Evolutionary conservation across 2,113 vertebrate species (phyloP).

Genomic region (Seriola rivoliana): DNA sequence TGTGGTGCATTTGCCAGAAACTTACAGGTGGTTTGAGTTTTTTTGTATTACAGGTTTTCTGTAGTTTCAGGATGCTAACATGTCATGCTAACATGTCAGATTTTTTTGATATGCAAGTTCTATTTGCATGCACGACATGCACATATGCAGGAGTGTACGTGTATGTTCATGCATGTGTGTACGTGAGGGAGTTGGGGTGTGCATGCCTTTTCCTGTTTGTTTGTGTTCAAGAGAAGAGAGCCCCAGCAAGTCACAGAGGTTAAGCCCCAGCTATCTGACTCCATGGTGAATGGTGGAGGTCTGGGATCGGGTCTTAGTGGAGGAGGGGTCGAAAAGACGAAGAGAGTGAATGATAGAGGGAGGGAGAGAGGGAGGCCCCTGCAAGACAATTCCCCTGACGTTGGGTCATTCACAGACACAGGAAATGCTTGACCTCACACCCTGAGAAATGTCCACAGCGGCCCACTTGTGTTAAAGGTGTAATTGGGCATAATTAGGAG

Average conservation of each 20-base stretch:
- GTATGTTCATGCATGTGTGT: background rate
- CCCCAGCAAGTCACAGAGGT: constrained; percentile 66
- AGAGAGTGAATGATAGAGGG: constrained; percentile 71
- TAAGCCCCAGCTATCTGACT: constrained; percentile 71
- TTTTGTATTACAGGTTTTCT: background rate
- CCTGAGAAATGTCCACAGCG: constrained; percentile 82
- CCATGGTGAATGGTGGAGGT: constrained; percentile 71
- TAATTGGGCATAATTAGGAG: constrained; percentile 85
- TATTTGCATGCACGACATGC: constrained; percentile 6
- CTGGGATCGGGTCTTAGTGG: constrained; percentile 64
- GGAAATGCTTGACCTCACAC: constrained; percentile 87
- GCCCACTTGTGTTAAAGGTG: constrained; percentile 84
- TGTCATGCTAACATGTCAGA: background rate
- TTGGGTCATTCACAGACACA: constrained; percentile 81
- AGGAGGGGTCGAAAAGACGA: constrained; percentile 67
- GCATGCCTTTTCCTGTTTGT: constrained; percentile 68
- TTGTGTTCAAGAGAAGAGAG: constrained; percentile 67
- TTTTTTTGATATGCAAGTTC: background rate
- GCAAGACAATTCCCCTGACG: constrained; percentile 78
- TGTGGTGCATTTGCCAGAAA: background rate
- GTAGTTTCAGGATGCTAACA: background rate
- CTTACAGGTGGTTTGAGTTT: constrained; percentile 3
- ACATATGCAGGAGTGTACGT: background rate
- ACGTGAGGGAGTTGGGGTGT: constrained; percentile 17
- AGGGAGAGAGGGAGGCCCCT: constrained; percentile 64